Evolutionary conservation across 1,140 invertebrate genomes (phyloP), one percentile per base, ranked within the genome.

Genomic region (Drusus annulatus): DNA sequence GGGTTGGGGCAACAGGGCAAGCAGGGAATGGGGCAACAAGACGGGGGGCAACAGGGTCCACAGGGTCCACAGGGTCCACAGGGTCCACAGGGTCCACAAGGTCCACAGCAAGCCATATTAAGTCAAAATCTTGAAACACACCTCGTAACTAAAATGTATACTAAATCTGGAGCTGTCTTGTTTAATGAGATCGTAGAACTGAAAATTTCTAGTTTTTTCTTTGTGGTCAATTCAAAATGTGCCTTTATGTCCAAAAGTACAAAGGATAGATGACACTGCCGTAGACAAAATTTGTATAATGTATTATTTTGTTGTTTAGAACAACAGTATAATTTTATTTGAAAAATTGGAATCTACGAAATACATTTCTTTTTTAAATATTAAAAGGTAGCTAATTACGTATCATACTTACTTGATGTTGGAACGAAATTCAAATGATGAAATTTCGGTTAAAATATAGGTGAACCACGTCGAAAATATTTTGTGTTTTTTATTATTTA

Each of bases 1-100:
- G 71, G 71, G 52, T 75, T 75, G 31, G 63, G 50, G 50, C 68
- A 71, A 16, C 45, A 71, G 5, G 68, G 68, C 1, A 52, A 50
- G 45, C 68, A 71, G 15, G 45, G 50, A 15, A 52, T 51, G 8
- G 28, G 28, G 71, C 71, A 56, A 7, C 58, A 60, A 36, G 58
- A 76, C 2, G 75, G 75, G 19, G 19, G 23, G 58, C 75, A 76
- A 5, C 58, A 60, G 1, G 31, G 31, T 19, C 75, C 62, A 31
- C 75, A 76, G 25, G 75, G 75, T 31, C 58, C 71, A 28, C 71
- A 75, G 0, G 28, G 21, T 45, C 36, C 36, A 45, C 36, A 45
- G 13, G 36, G 36, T 45, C 36, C 36, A 10, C 36, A 45, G 13
- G 36, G 36, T 45, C 36, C 36, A 7, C 36, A 45, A 45, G 36